Percentiles rank a stretch among this genome's conserved stretches.
Conservation (phyloP, 2,113 vertebrate genomes). For the Nothobranchius kuhntae region DNA sequence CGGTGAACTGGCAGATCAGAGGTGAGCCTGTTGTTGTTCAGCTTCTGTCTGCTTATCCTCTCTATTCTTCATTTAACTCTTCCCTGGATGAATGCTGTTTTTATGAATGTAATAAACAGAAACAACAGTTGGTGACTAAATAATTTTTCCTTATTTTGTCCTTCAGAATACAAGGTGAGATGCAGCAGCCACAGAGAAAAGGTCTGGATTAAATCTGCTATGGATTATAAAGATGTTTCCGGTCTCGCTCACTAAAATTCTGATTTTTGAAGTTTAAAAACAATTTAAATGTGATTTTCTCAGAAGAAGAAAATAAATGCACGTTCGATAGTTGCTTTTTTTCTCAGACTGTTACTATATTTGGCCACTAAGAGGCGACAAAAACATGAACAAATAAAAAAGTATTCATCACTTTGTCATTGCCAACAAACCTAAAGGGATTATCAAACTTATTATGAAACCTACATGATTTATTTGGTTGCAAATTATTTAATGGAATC, state of each 20-base stretch:
- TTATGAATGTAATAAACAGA: background rate
- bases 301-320: too few species aligned
- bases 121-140: background rate
- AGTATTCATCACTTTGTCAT: too few species aligned
- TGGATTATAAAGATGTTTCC: constrained; percentile 19
- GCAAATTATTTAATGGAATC: too few species aligned
- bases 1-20: constrained; percentile 94
- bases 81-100: background rate
- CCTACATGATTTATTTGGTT: too few species aligned
- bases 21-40: constrained; percentile 73
- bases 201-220: constrained; percentile 19
- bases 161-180: constrained; percentile 96
- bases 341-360: too few species aligned
- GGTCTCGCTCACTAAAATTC: constrained; percentile 8
- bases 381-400: too few species aligned
- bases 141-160: constrained; percentile 21
- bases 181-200: constrained; percentile 9
- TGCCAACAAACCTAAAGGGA: too few species aligned
- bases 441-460: too few species aligned
- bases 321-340: too few species aligned
- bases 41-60: constrained; percentile 1
- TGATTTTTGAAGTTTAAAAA: too few species aligned
- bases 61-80: constrained; percentile 3
- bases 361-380: too few species aligned
- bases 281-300: too few species aligned